phyloP scores from a whole-genome alignment of 2,113 vertebrate species.

The Thomomys bottae region DNA sequence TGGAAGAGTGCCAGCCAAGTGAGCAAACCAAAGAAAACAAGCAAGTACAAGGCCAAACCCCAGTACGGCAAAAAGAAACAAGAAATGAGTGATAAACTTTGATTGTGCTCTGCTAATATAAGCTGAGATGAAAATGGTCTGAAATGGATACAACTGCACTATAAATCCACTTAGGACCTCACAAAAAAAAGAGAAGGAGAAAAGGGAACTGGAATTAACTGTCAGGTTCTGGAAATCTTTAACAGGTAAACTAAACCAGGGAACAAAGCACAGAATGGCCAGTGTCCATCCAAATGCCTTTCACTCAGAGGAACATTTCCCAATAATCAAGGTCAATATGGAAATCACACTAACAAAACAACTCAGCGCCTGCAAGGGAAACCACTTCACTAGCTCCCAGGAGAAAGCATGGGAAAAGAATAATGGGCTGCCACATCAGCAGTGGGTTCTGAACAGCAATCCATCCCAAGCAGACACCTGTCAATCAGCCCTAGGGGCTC shows the following conservation, averaged over 20 bases:
- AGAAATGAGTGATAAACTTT: constrained; percentile 19
- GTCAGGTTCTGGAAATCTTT: constrained; percentile 64
- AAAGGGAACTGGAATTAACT: constrained; percentile 32
- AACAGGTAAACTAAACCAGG: constrained; percentile 57
- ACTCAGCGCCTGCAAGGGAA: background rate
- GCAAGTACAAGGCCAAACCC: too few species aligned
- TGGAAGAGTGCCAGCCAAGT: too few species aligned
- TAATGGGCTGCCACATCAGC: background rate
- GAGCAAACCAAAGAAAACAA: too few species aligned
- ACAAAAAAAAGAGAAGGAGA: background rate
- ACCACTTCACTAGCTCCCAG: background rate
- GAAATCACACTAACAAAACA: constrained; percentile 12
- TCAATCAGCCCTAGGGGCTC: background rate
- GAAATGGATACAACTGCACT: background rate
- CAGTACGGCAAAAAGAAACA: background rate
- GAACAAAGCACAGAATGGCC: constrained; percentile 52
- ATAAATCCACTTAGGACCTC: constrained; percentile 32
- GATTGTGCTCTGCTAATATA: constrained; percentile 20
- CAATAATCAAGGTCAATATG: constrained; percentile 24
- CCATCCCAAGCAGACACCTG: background rate
- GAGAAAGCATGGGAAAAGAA: background rate
- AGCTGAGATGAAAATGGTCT: constrained; percentile 8
- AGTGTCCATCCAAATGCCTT: constrained; percentile 43
- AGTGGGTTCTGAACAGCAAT: background rate
- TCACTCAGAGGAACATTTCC: constrained; percentile 33